Conservation (phyloP, 2,113 vertebrate genomes). For the Excalfactoria chinensis region DNA sequence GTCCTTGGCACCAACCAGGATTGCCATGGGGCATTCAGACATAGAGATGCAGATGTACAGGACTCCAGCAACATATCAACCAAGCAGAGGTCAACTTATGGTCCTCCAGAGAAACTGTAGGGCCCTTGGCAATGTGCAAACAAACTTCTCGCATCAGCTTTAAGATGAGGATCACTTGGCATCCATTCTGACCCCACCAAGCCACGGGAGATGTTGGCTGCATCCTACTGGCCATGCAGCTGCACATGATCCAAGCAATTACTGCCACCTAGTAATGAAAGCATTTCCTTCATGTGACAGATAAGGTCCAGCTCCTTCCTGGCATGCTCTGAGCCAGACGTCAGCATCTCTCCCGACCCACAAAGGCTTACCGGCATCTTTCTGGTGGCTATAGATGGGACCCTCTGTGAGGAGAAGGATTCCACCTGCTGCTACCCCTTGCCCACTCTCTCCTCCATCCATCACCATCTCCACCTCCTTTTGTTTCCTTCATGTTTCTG, state of each 20-base stretch:
- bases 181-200: background rate
- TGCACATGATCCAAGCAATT: background rate
- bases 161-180: background rate
- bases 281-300: background rate
- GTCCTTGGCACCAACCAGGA: background rate
- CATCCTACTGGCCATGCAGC: background rate
- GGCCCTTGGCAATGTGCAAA: background rate
- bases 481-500: conserved; percentile 25
- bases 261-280: background rate
- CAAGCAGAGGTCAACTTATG: background rate
- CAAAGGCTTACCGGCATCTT: background rate
- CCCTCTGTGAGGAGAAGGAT: background rate
- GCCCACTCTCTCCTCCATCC: background rate
- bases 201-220: background rate
- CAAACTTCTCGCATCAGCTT: accelerated
- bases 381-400: background rate
- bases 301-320: background rate
- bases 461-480: background rate
- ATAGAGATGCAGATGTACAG: background rate
- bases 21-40: background rate
- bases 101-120: background rate
- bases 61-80: background rate
- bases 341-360: background rate
- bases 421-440: background rate
- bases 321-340: background rate